Evolutionary conservation across 2,797 vertebrate genomes (phyloP).

Genomic region (Fratercula arctica): DNA sequence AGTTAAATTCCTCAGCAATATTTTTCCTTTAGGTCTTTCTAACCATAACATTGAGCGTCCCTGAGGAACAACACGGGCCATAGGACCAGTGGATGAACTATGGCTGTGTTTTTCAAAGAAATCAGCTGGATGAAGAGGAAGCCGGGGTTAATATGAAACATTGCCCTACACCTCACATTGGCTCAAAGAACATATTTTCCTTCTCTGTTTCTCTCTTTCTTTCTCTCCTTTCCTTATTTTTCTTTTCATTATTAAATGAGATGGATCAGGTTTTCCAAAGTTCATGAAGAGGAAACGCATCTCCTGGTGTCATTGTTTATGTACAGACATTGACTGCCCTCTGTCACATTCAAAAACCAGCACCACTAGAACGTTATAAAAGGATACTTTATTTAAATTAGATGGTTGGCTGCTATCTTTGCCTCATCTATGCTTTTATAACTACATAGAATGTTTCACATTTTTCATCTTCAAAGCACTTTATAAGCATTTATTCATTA

Average conservation of each 20-base stretch:
- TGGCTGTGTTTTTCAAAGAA: conserved; percentile 37
- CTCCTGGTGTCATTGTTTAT: neutral
- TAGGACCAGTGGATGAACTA: neutral
- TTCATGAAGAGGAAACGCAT: neutral
- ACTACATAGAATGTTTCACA: neutral
- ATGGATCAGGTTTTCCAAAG: conserved; percentile 11
- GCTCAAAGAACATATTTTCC: neutral
- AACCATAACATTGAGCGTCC: neutral
- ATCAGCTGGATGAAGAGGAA: conserved; percentile 34
- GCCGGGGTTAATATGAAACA: conserved; percentile 42
- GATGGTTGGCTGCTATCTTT: neutral
- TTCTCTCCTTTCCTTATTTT: neutral
- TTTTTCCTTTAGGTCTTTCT: neutral
- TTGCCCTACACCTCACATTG: neutral
- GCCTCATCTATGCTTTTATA: neutral
- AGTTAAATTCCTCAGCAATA: neutral
- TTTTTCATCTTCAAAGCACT: neutral
- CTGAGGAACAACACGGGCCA: neutral
- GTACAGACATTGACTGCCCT: neutral
- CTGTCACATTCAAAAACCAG: neutral
- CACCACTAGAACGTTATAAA: neutral
- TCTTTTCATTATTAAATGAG: neutral
- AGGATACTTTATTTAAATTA: neutral
- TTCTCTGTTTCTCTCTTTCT: neutral
- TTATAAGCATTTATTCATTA: neutral